These are phyloP conservation scores for Microtus montanus DNA, from an alignment of 2,113 vertebrate genomes.

Conservation along the genomic window DNA sequence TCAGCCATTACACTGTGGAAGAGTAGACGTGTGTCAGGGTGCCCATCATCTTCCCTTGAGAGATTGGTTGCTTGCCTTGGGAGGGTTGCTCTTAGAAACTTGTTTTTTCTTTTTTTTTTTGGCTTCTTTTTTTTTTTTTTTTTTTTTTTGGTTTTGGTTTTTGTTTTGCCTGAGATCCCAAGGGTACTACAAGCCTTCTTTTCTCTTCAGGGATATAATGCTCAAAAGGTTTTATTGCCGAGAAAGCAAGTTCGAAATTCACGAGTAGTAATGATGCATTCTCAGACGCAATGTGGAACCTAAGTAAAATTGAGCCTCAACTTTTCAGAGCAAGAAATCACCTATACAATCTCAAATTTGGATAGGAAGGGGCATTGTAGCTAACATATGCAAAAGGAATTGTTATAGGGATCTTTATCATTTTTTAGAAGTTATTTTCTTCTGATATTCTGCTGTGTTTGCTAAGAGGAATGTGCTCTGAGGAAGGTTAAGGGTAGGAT, in stretches of 20 bases:
- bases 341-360: not conserved
- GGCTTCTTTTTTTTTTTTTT: too few species aligned
- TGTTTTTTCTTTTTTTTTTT: not conserved
- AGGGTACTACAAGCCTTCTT: not conserved
- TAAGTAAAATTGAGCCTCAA: conserved; percentile 42
- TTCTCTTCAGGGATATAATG: not conserved
- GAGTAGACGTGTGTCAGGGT: not conserved
- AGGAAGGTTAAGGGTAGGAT: not conserved
- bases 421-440: conserved; percentile 7
- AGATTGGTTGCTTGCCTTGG: not conserved
- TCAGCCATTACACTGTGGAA: not conserved
- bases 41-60: not conserved
- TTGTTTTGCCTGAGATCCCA: not conserved
- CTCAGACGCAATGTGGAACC: not conserved
- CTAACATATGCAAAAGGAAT: not conserved
- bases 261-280: not conserved
- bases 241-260: conserved; percentile 30
- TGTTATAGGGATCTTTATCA: not conserved
- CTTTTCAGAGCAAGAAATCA: conserved; percentile 11
- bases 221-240: not conserved
- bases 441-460: not conserved
- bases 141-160: not conserved
- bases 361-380: not conserved
- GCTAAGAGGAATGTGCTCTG: not conserved
- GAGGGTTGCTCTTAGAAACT: not conserved